These are phyloP conservation scores for Lapara coniferarum DNA, from an alignment of 2,888 invertebrate species.

Conservation along the genomic window DNA sequence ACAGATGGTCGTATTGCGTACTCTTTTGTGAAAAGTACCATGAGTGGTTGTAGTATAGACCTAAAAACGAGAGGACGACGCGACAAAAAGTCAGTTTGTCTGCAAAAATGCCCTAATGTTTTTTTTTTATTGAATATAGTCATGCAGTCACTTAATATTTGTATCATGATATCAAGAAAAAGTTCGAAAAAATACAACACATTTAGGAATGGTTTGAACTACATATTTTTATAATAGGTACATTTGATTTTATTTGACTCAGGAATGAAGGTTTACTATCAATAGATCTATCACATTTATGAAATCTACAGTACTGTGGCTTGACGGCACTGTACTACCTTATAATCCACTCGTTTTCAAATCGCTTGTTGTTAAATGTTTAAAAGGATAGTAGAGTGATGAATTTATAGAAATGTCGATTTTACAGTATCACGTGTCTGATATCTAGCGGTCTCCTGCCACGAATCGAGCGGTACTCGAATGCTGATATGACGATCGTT, in stretches of 20 bases:
- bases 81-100: slow-evolving; percentile 12
- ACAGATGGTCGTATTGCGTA: slow-evolving; percentile 42
- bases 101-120: not conserved
- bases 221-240: slow-evolving; percentile 22
- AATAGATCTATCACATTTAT: not conserved
- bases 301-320: slow-evolving; percentile 14
- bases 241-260: slow-evolving; percentile 6
- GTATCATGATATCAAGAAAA: slow-evolving; percentile 22
- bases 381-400: slow-evolving; percentile 39
- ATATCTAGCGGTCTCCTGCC: not conserved
- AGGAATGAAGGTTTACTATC: slow-evolving; percentile 2
- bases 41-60: slow-evolving; percentile 36
- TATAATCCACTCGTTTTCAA: slow-evolving; percentile 40
- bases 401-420: slow-evolving; percentile 39
- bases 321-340: slow-evolving; percentile 11
- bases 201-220: slow-evolving; percentile 32
- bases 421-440: slow-evolving; percentile 38
- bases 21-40: slow-evolving; percentile 35
- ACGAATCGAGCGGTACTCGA: slow-evolving; percentile 2
- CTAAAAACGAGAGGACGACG: slow-evolving; percentile 49
- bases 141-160: slow-evolving; percentile 32
- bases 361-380: slow-evolving; percentile 38
- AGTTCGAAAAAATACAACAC: slow-evolving; percentile 35
- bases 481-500: slow-evolving; percentile 24
- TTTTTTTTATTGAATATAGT: slow-evolving; percentile 11